Base-by-base conservation (phyloP, 2,888 invertebrate genomes). In the Macropis europaea region DNA sequence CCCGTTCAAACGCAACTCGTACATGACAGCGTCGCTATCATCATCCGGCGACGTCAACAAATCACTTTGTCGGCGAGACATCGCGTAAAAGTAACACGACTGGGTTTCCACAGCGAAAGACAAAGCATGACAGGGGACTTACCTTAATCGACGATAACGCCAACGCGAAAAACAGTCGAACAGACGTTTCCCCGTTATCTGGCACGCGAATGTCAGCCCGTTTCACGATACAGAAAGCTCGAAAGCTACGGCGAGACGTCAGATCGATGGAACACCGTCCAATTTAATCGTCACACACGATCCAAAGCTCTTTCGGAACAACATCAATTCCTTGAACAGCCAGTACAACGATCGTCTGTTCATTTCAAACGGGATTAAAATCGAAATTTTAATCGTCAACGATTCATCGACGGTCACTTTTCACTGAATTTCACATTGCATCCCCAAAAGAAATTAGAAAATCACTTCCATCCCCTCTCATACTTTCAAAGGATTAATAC, bases 91-190 rank as follows among this genome's bases (percentile, higher is more conserved):
- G 13, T n/a, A n/a, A n/a, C 11, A 13, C 22, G 32, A 19, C 32
- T 3, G 15, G 19, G 9, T 22, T 15, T 11, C 13, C 30, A 11
- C 13, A 13, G 2, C 30, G 7, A 36, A 40, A 6, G 42, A 28
- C 11, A 17, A 28, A 43, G 11, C 30, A 30, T 43, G 43, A 59
- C 32, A 34, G 30, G 4, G 3, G 32, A 42, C 72, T 72, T 59
- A 72, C 72, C 71, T 63, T 28, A 56, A 61, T 50, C 38, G 43
- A 15, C 22, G 68, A 50, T 60, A 54, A 50, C 42, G 53, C 40
- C 6, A 40, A 7, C 15, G n/a, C 17, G 13, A 3, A 15, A 50
- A 22, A 13, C 48, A 34, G 36, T 22, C 32, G 28, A 43, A 26
- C 30, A 32, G 60, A 30, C n/a, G 60, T 32, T 48, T 38, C 15